phyloP scores from a whole-genome alignment of 2,888 invertebrate genomes.

The Neoaliturus tenellus region DNA sequence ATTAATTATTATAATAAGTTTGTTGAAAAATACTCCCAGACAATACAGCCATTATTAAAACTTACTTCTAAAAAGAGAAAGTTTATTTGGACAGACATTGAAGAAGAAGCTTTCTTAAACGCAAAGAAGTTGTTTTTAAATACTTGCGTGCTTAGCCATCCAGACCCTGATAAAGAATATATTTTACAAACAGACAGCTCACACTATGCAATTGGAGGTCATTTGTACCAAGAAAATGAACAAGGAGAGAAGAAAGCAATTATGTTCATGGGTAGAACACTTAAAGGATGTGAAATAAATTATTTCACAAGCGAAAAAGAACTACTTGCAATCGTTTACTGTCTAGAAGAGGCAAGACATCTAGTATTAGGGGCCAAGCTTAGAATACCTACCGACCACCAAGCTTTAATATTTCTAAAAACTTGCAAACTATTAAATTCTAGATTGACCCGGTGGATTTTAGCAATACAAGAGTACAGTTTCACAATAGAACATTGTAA shows the following conservation, averaged over 20 bases:
- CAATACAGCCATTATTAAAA: background rate
- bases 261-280: background rate
- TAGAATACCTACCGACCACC: background rate
- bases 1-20: background rate
- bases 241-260: background rate
- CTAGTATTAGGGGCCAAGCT: background rate
- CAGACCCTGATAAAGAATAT: background rate
- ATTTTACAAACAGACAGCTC: background rate
- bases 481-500: background rate
- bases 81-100: conserved; percentile 17
- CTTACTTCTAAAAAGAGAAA: conserved; percentile 2
- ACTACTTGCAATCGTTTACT: background rate
- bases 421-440: conserved; percentile 1
- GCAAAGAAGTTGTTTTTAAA: background rate
- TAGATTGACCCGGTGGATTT: background rate
- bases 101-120: background rate
- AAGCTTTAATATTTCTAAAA: background rate
- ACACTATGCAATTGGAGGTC: background rate
- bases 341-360: background rate
- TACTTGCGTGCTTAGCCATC: background rate
- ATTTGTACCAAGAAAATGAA: background rate
- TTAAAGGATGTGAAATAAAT: background rate
- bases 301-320: background rate
- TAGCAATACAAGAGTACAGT: background rate
- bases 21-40: background rate